Evolutionary conservation across 1,140 invertebrate genomes (phyloP).

Genomic region (Carcinoscorpius rotundicauda): DNA sequence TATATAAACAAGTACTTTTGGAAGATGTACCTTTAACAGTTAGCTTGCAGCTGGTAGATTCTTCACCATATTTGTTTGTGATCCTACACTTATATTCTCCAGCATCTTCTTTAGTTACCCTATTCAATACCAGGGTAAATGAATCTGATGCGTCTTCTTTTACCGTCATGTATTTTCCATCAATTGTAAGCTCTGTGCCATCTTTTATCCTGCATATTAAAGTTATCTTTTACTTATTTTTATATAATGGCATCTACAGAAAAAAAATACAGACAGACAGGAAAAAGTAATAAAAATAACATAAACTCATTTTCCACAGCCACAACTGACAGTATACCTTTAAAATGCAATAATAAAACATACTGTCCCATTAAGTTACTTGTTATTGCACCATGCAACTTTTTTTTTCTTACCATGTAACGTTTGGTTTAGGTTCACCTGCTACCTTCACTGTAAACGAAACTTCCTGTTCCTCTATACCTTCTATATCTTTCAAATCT

Average conservation of each 20-base stretch:
- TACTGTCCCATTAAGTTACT: too few species aligned
- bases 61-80: slow-evolving; percentile 61
- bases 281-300: too few species aligned
- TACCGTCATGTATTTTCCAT: slow-evolving; percentile 34
- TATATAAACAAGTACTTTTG: too few species aligned
- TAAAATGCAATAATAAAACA: too few species aligned
- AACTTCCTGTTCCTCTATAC: slow-evolving; percentile 60
- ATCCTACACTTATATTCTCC: slow-evolving; percentile 80
- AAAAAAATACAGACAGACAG: too few species aligned
- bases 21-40: slow-evolving; percentile 29
- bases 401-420: slow-evolving; percentile 48
- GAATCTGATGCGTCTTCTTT: slow-evolving; percentile 48
- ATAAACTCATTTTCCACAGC: too few species aligned
- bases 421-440: slow-evolving; percentile 62
- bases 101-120: slow-evolving; percentile 52
- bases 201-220: slow-evolving; percentile 31
- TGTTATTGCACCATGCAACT: too few species aligned
- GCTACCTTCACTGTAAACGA: slow-evolving; percentile 68
- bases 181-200: slow-evolving; percentile 29
- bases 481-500: neutral
- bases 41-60: slow-evolving; percentile 38
- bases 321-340: too few species aligned
- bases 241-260: too few species aligned
- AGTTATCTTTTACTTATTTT: slow-evolving; percentile 14
- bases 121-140: slow-evolving; percentile 61